Base-by-base conservation (phyloP, 1,140 invertebrate species). In the Listronotus oregonensis region DNA sequence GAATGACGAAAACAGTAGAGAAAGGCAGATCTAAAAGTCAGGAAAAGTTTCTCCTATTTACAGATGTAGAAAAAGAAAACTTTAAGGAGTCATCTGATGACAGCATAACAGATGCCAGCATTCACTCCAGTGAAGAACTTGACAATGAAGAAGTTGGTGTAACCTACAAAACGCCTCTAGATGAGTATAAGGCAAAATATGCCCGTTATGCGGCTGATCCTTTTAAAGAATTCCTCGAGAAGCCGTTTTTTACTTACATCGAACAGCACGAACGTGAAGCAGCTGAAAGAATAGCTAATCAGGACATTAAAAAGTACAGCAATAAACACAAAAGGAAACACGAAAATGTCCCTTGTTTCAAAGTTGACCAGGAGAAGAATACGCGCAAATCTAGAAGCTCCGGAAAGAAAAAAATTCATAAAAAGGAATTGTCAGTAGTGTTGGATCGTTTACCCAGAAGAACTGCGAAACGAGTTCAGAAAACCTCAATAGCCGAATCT, bases 261-360 rank as follows among this genome's bases (percentile, higher is more conserved):
- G 11, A 32, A 9, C 17, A 42, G 39, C 14, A 42, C 6, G 14
- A 55, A 15, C 31, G 34, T n/a, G 32, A 32, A 52, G 15, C 21
- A 32, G 27, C 32, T 0, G 21, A 49, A 49, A 21, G 21, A 15
- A 6, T 49, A 59, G 27, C 14, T 37, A 32, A 52, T n/a, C 21
- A 27, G 40, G 27, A 11, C 14, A 31, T 64, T 49, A 64, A 64
- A 32, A 64, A 31, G 15, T 64, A 56, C 32, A 17, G 5, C 10
- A 65, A 65, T 34, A 55, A 18, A 10, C 64, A 55, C 10, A 65
- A 59, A 34, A 31, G 55, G 32, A 65, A 59, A 58, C 64, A 65
- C 27, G 42, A 51, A 17, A 34, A 58, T 31, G 64, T 65, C 31
- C 64, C 64, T 17, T 65, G 64, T 21, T 65, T 65, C 14, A 65